Evolutionary conservation across 2,797 vertebrate genomes (phyloP).

Genomic region (Cyprinodon diabolis): DNA sequence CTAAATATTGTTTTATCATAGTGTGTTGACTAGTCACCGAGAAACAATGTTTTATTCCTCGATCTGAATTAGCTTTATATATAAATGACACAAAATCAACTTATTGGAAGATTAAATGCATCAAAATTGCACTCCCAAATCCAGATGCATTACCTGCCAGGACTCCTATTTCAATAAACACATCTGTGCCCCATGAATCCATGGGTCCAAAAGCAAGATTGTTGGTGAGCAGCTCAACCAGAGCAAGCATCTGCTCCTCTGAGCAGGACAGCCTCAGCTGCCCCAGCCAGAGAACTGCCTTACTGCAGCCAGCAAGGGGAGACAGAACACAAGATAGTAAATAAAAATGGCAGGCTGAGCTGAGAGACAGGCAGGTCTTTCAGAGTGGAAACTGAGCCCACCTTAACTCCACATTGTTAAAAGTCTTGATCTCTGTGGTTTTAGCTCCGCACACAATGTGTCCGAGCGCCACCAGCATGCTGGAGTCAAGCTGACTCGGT

Average conservation of each 20-base stretch:
- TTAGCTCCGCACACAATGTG: conserved; percentile 82
- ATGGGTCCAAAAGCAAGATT: conserved; percentile 75
- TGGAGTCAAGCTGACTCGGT: conserved; percentile 78
- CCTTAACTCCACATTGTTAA: conserved; percentile 84
- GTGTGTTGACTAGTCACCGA: not conserved
- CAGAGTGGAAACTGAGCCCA: conserved; percentile 43
- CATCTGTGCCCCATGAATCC: conserved; percentile 77
- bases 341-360: not conserved
- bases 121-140: not conserved
- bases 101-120: not conserved
- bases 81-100: not conserved
- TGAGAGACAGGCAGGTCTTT: not conserved
- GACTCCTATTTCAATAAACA: conserved; percentile 83
- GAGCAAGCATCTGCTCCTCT: conserved; percentile 76
- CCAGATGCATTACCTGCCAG: conserved; percentile 73
- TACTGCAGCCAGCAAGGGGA: conserved; percentile 71
- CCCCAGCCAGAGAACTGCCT: conserved; percentile 81
- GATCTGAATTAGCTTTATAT: not conserved
- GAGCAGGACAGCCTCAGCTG: conserved; percentile 76
- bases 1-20: not conserved
- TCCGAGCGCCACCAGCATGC: conserved; percentile 79
- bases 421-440: conserved; percentile 62
- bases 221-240: conserved; percentile 71
- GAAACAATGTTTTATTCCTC: too few relatives aligned
- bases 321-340: conserved; percentile 29